Percentiles rank a stretch among this genome's conserved stretches.
Conservation (phyloP, 2,113 vertebrate genomes). For the Aplodontia rufa region DNA sequence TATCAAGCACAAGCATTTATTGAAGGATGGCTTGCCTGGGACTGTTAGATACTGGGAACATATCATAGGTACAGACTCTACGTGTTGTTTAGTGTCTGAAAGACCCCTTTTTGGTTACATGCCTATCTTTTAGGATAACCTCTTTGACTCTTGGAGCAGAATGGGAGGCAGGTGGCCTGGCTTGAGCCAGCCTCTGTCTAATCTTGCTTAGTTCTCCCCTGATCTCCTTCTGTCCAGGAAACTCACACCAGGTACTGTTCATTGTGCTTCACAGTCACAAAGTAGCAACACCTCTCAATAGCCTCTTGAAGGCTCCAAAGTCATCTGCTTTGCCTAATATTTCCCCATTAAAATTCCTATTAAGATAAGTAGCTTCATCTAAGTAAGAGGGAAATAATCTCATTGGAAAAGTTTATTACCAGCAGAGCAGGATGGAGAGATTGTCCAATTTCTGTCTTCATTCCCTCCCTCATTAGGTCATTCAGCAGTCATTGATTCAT, state of each 20-base stretch:
- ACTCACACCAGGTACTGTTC: background rate
- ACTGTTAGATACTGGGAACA: background rate
- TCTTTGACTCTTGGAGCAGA: background rate
- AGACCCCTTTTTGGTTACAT: background rate
- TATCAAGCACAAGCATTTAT: background rate
- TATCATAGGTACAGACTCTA: fast-evolving
- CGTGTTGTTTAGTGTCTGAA: background rate
- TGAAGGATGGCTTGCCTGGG: background rate
- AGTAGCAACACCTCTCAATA: background rate
- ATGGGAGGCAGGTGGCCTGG: background rate
- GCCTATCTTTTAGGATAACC: background rate
- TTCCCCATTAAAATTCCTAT: background rate
- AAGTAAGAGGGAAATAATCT: background rate
- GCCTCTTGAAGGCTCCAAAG: background rate
- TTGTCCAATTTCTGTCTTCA: background rate
- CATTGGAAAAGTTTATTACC: background rate
- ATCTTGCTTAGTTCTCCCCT: background rate
- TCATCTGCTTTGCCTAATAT: background rate
- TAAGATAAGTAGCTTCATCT: background rate
- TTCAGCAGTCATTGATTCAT: background rate
- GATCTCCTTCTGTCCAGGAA: background rate
- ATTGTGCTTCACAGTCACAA: background rate
- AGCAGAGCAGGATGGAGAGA: background rate
- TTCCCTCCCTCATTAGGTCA: background rate
- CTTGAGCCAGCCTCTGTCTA: background rate